Evolutionary conservation across 2,888 invertebrate species (phyloP).

Genomic region (Caenorhabditis sinica): DNA sequence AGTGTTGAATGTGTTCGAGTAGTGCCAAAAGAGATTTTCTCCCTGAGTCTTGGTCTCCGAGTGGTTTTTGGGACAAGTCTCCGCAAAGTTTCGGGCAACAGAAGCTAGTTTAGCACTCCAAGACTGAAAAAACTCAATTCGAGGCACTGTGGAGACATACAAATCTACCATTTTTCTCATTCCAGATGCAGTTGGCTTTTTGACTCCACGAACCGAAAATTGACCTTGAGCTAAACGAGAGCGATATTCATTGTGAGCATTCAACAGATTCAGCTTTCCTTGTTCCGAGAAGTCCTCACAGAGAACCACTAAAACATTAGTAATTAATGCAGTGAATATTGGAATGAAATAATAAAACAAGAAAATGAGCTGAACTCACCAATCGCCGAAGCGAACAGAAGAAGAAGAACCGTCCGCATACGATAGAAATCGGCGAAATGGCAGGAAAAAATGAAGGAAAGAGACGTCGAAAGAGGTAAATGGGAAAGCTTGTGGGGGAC

Average conservation of each 20-base stretch:
- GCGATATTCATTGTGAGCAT: constrained; percentile 46
- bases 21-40: constrained; percentile 55
- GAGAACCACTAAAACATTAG: background rate
- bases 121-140: constrained; percentile 19
- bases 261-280: constrained; percentile 42
- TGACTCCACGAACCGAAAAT: constrained; percentile 25
- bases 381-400: constrained; percentile 49
- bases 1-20: constrained; percentile 28
- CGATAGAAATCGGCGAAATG: constrained; percentile 11
- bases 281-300: constrained; percentile 30
- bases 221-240: constrained; percentile 44
- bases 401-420: constrained; percentile 53
- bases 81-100: constrained; percentile 35
- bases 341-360: too few species aligned
- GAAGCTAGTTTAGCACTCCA: constrained; percentile 28
- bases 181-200: constrained; percentile 37
- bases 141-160: background rate
- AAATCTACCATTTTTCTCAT: constrained; percentile 53
- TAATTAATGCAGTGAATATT: too few species aligned
- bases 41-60: constrained; percentile 25
- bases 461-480: background rate
- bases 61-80: constrained; percentile 55
- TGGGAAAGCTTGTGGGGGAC: background rate
- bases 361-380: constrained; percentile 6
- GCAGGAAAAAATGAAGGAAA: background rate